A percentile compares a stretch with the other conserved stretches of the same genome.
These are phyloP conservation scores for Carabus problematicus DNA, from an alignment of 2,888 invertebrate species.

Conservation along the genomic window DNA sequence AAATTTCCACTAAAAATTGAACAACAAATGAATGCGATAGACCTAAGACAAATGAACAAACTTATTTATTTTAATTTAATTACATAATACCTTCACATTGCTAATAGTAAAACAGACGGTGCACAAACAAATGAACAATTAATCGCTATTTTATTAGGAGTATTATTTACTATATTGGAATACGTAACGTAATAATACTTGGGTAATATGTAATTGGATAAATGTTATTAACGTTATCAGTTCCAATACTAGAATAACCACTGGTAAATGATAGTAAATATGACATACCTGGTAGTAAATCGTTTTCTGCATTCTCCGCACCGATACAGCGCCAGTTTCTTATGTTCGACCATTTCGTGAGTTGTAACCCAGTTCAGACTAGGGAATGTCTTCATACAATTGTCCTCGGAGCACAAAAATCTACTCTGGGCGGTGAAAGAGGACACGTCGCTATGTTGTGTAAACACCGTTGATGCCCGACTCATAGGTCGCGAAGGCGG, in stretches of 20 bases:
- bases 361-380: conserved; percentile 41
- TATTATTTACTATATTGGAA: not conserved
- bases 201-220: not conserved
- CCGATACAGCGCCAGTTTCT: conserved; percentile 42
- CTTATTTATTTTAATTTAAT: not conserved
- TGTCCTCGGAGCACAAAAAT: conserved; percentile 36
- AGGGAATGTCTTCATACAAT: conserved; percentile 42
- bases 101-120: not conserved
- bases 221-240: not conserved
- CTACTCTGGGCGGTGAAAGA: conserved; percentile 29
- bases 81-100: not conserved
- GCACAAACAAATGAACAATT: not conserved
- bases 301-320: conserved; percentile 42
- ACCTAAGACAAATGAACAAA: not conserved
- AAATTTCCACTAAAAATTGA: conserved; percentile 26
- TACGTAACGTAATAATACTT: not conserved
- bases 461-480: conserved; percentile 1
- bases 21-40: not conserved
- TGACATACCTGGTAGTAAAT: conserved; percentile 43
- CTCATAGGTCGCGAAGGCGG: conserved; percentile 21
- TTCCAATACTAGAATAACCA: not conserved
- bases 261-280: not conserved
- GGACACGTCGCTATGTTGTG: conserved; percentile 23
- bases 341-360: conserved; percentile 43
- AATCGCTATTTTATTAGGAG: not conserved